These are phyloP conservation scores for Homarus gammarus DNA, from an alignment of 2,888 invertebrate species.

Conservation along the genomic window DNA sequence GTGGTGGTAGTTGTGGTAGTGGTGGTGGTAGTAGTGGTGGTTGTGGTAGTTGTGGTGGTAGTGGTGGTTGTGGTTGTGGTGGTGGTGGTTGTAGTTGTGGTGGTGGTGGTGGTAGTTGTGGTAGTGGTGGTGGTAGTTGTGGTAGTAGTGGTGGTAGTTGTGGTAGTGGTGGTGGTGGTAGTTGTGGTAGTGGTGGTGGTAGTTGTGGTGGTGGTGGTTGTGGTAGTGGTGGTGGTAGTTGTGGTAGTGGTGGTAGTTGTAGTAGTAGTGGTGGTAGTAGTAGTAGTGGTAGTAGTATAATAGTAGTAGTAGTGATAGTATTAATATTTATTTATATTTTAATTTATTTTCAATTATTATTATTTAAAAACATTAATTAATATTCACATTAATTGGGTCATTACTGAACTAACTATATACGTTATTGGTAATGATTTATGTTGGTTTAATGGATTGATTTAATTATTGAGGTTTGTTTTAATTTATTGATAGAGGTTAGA, in stretches of 20 bases:
- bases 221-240: constrained; percentile 5
- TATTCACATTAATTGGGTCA: background rate
- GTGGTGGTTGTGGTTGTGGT: background rate
- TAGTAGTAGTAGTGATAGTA: too few relatives aligned
- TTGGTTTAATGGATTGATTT: background rate
- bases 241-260: constrained; percentile 2
- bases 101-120: background rate
- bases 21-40: background rate
- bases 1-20: background rate
- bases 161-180: constrained; percentile 3
- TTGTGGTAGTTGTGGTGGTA: background rate
- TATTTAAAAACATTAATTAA: background rate
- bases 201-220: constrained; percentile 12
- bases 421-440: background rate
- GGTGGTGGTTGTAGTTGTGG: background rate
- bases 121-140: background rate
- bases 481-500: too few relatives aligned
- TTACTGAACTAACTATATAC: background rate
- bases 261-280: background rate
- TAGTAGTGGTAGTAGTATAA: background rate
- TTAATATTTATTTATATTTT: constrained; percentile 37
- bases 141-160: background rate
- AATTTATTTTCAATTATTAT: constrained; percentile 44
- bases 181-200: constrained; percentile 3
- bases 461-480: background rate